Conservation (phyloP, 2,113 vertebrate genomes). For the Melanerpes formicivorus region DNA sequence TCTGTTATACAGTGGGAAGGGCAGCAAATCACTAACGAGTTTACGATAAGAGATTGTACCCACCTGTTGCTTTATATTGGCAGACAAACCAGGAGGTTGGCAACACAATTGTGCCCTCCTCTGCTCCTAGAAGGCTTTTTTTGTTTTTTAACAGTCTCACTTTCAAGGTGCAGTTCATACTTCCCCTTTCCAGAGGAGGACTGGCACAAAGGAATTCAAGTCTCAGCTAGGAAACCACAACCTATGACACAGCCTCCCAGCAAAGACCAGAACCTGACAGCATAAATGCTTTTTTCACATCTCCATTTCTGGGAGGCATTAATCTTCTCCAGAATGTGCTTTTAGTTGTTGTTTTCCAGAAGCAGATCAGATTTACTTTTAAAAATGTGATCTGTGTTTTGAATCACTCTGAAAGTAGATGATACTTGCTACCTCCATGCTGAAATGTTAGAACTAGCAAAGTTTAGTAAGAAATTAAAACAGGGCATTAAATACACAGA, state of each 20-base stretch:
- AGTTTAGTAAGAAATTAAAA: neutral
- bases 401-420: neutral
- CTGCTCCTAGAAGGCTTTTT: neutral
- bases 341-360: constrained; percentile 43
- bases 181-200: neutral
- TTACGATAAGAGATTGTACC: neutral
- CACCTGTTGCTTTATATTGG: neutral
- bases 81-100: neutral
- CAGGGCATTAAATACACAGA: neutral
- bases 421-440: neutral
- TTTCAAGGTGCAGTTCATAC: neutral
- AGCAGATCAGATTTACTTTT: constrained; percentile 15
- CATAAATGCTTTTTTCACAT: neutral
- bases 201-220: fast-evolving
- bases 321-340: constrained; percentile 4
- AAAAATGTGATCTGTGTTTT: neutral
- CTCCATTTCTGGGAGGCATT: neutral
- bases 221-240: neutral
- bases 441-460: neutral
- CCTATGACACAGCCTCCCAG: neutral
- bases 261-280: neutral
- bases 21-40: neutral
- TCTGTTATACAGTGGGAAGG: fast-evolving
- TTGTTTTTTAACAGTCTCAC: neutral
- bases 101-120: neutral